A percentile compares a stretch with the other conserved stretches of the same genome.
Evolutionary conservation across 2,888 invertebrate species (phyloP).

Genomic region (Petrolisthes cinctipes): DNA sequence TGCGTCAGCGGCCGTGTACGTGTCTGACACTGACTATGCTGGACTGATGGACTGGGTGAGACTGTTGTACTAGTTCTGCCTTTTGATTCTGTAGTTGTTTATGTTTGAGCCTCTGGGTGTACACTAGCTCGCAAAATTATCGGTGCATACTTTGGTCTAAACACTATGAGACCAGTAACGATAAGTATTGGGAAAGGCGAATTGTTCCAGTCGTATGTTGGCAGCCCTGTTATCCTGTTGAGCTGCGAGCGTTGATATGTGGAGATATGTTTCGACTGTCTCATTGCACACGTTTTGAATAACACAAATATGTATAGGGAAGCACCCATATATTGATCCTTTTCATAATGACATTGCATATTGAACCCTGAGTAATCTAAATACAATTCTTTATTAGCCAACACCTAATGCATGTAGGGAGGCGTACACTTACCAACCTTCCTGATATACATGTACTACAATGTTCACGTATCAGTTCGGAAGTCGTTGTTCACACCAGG

Average conservation of each 20-base stretch:
- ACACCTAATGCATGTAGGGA: too few relatives aligned
- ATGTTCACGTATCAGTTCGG: too few relatives aligned
- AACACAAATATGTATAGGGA: constrained; percentile 1
- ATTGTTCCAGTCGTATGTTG: neutral
- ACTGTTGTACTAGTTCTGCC: too few relatives aligned
- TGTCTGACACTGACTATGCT: too few relatives aligned
- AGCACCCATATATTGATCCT: constrained; percentile 8
- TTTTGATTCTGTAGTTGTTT: too few relatives aligned
- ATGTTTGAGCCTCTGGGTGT: too few relatives aligned
- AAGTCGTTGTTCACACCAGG: too few relatives aligned
- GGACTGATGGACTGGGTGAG: too few relatives aligned
- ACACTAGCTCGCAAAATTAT: too few relatives aligned
- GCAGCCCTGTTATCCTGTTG: constrained; percentile 6
- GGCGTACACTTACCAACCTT: too few relatives aligned
- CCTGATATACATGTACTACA: too few relatives aligned
- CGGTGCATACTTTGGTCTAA: neutral
- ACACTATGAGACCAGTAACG: neutral
- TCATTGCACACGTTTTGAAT: constrained; percentile 13
- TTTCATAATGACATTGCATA: constrained; percentile 13
- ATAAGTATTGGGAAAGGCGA: neutral
- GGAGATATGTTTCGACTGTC: neutral
- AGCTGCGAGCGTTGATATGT: neutral
- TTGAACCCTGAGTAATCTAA: constrained; percentile 8
- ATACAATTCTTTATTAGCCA: neutral
- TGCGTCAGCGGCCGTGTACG: too few relatives aligned